These are phyloP conservation scores for Lycaena phlaeas DNA, from an alignment of 2,888 invertebrate species.

Conservation along the genomic window DNA sequence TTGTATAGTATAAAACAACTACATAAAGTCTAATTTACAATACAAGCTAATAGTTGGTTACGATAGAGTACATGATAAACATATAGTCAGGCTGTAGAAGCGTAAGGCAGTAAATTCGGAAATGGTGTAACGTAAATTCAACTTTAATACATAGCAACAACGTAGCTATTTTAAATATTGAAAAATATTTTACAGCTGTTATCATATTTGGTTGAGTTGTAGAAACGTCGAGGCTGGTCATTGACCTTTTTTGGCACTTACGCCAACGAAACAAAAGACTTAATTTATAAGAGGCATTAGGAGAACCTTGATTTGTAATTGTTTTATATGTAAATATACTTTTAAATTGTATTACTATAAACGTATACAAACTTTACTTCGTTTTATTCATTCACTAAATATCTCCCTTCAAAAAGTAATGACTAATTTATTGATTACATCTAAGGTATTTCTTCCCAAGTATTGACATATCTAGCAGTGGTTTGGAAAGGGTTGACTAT, in stretches of 20 bases:
- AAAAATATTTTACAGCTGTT: conserved; percentile 27
- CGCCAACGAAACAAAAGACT: conserved; percentile 66
- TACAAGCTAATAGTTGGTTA: conserved; percentile 30
- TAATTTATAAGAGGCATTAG: conserved; percentile 47
- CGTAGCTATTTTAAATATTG: conserved; percentile 29
- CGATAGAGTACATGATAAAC: conserved; percentile 32
- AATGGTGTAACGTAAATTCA: conserved; percentile 31
- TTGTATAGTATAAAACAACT: conserved; percentile 31
- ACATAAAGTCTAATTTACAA: conserved; percentile 42
- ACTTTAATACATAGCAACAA: conserved; percentile 38
- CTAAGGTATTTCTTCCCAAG: too few relatives aligned
- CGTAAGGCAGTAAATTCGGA: conserved; percentile 42
- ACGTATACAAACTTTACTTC: not conserved
- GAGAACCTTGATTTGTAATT: conserved; percentile 51
- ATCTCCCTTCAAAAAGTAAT: too few relatives aligned
- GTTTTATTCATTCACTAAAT: not conserved
- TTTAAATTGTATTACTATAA: conserved; percentile 3
- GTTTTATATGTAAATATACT: conserved; percentile 15
- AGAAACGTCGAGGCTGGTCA: conserved; percentile 72
- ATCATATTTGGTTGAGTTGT: conserved; percentile 42
- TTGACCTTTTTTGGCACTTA: conserved; percentile 71
- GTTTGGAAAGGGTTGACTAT: too few relatives aligned
- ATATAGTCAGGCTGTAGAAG: conserved; percentile 35
- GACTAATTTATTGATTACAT: too few relatives aligned
- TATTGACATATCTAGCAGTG: too few relatives aligned